These are phyloP conservation scores for Crotalus tigris DNA, from an alignment of 2,113 vertebrate species.

Conservation along the genomic window DNA sequence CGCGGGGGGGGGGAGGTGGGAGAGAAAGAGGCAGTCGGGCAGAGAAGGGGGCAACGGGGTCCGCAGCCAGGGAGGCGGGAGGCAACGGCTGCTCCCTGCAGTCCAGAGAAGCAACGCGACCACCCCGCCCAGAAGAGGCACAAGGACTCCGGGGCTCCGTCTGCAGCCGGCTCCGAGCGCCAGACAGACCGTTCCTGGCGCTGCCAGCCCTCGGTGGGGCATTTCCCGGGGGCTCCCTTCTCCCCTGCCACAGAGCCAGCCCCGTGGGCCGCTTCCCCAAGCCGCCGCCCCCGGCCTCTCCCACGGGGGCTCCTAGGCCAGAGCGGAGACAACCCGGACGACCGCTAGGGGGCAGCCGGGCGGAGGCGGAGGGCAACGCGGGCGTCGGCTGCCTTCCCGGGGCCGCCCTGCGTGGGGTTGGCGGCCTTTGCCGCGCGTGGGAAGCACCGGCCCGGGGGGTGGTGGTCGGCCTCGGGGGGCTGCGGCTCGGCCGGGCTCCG, in stretches of 20 bases:
- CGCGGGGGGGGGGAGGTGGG: rapidly evolving
- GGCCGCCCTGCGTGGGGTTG: too few relatives aligned
- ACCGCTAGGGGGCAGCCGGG: not conserved
- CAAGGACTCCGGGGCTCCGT: not conserved
- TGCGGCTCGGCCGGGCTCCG: too few relatives aligned
- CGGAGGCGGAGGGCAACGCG: not conserved
- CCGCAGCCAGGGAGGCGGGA: not conserved
- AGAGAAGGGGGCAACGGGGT: not conserved
- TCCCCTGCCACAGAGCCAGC: not conserved
- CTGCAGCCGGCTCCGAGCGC: not conserved
- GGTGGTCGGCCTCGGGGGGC: not conserved
- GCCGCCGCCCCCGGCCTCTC: not conserved
- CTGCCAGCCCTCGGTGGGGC: not conserved
- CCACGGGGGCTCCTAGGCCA: not conserved
- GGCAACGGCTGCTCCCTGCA: not conserved
- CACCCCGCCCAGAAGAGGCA: not conserved
- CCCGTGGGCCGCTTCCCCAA: not conserved
- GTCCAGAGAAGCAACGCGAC: not conserved
- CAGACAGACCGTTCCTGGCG: not conserved
- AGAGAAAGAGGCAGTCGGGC: not conserved
- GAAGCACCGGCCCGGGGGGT: not conserved
- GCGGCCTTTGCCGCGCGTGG: too few relatives aligned
- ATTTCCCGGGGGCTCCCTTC: not conserved
- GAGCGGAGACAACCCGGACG: not conserved
- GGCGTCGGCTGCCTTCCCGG: not conserved